Percentiles rank a stretch among this genome's conserved stretches.
Evolutionary conservation across 1,140 invertebrate genomes (phyloP).

Genomic region (Leptinotarsa undecemlineata): DNA sequence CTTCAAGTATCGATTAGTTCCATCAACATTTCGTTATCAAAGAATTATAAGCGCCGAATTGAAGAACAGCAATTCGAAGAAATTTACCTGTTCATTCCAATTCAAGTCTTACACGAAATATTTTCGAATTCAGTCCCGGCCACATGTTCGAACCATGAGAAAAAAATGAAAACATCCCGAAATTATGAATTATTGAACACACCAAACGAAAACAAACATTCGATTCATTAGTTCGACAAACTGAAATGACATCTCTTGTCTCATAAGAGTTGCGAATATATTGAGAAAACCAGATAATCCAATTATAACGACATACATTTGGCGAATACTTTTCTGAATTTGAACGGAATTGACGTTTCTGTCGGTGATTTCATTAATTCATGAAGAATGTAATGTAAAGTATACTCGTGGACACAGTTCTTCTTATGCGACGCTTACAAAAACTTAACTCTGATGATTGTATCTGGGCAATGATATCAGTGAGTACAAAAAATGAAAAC

Average conservation of each 20-base stretch:
- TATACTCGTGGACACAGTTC: background rate
- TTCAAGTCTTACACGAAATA: background rate
- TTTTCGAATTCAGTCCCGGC: background rate
- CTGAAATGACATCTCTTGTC: background rate
- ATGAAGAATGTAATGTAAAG: background rate
- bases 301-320: background rate
- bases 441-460: background rate
- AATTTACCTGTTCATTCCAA: background rate
- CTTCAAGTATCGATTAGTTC: too few species aligned
- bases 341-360: background rate
- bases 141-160: background rate
- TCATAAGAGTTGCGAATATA: background rate
- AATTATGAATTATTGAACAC: constrained; percentile 6
- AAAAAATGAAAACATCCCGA: background rate
- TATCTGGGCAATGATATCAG: background rate
- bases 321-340: background rate
- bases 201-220: background rate
- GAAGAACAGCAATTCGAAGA: background rate
- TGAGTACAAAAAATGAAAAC: too few species aligned
- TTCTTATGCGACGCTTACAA: background rate
- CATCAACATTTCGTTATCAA: too few species aligned
- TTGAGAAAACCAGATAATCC: background rate
- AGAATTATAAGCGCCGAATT: too few species aligned
- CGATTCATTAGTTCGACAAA: constrained; percentile 1
- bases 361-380: background rate